Base-by-base conservation (phyloP, 2,888 invertebrate genomes). In the Ichneumoninae sp. region DNA sequence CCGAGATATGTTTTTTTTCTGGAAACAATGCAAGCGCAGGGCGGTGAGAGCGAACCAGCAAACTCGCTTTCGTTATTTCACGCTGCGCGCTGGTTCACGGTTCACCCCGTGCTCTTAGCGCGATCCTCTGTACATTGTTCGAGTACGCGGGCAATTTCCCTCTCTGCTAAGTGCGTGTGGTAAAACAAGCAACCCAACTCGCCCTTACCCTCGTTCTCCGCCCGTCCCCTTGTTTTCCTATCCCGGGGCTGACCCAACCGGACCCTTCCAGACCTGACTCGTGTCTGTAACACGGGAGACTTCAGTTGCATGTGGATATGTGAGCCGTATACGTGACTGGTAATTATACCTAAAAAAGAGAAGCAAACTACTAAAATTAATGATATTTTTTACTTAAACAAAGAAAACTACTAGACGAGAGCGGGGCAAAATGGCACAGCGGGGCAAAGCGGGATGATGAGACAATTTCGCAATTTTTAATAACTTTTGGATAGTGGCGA, bases 141-240 rank as follows among this genome's bases (percentile, higher is more conserved):
- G 62, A 75, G 50, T 33, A 69, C 40, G n/a, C 30, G 26, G 40
- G 33, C 36, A 75, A 68, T 50, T 69, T 78, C 5, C 40, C 54
- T 78, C 3, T 22, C 22, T 33, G 36, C 44, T 40, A 47, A 22
- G 60, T 74, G 74, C 50, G 33, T 54, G 70, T 70, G 71, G 65
- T 77, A 82, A 79, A 33, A 33, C 33, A n/a, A 71, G 52, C 70
- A 54, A 71, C 57, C 66, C 71, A 72, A 54, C 36, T 72, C 79
- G 66, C 71, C 65, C 74, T 72, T 52, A 52, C 22, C 69, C 75
- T 66, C 62, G 62, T 75, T 79, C 57, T 60, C n/a, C 57, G 33
- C 65, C 52, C 54, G 40, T 75, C 69, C 77, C 68, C 57, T 62
- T 68, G 30, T 47, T 57, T 8, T 69, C 33, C 36, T 44, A 30